Evolutionary conservation across 37 sponge, comb jelly and placozoan genomes (phyloP), one percentile per base, ranked within the genome.

Genomic region (Eunapius fragilis): DNA sequence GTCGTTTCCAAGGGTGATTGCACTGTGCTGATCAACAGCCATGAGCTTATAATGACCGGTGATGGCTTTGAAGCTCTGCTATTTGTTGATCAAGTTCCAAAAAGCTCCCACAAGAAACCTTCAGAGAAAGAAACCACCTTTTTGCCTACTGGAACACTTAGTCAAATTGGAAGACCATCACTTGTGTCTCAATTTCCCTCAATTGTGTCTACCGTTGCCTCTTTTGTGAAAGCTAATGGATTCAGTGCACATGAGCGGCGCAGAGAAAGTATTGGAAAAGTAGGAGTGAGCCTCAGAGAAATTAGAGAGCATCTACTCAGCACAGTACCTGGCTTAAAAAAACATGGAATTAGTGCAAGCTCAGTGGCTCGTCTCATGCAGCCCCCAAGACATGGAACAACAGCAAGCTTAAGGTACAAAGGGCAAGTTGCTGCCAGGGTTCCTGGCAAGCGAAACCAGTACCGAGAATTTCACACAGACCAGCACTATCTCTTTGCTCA

Each of bases 171-270:
- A 58, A 58, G 58, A 58, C 58, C 58, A 58, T 58, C 58, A 58
- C 58, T 58, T 58, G 58, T 11, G 58, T 58, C 58, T 58, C 58
- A 58, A 58, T 13, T 58, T 58, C 58, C 58, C 58, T 58, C 58
- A 58, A 45, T 58, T 58, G 58, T 11, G 58, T 58, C 58, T 58
- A 58, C 58, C 14, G 58, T 19, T 58, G 58, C 58, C 58, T 58
- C 58, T 19, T 82, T 82, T 69, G 27, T 82, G 11, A 68, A 82
- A 33, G 27, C 25, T 25, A 37, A 82, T 82, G 74, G 74, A 25
- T 82, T 37, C 33, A n/a, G 75, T 74, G 84, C 84, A 37, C 84
- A 82, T 68, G 45, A 25, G 25, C 73, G 84, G 25, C 74, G 84
- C 26, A 70, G 84, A 36, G 38, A 30, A 74, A 37, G 26, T 28